Evolutionary conservation across 2,888 invertebrate species (phyloP).

Genomic region (Rotaria macrura): DNA sequence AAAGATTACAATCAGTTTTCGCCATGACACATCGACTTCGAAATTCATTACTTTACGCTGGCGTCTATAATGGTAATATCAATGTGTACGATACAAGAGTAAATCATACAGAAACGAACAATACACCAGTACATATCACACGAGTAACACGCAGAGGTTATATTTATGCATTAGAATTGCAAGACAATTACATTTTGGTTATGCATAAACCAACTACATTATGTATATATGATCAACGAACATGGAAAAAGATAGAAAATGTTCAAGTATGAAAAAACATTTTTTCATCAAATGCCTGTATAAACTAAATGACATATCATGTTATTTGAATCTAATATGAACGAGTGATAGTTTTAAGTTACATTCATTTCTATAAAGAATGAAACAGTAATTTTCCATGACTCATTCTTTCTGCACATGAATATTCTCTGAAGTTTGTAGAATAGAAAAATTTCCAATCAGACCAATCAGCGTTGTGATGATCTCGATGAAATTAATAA

Average conservation of each 20-base stretch:
- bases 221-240: slow-evolving; percentile 5
- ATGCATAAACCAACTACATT: slow-evolving; percentile 4
- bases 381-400: no score
- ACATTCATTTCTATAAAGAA: no score
- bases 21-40: neutral
- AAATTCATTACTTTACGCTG: neutral
- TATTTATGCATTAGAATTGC: slow-evolving; percentile 5
- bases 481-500: no score
- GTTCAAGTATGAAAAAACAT: neutral
- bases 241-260: neutral
- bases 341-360: no score
- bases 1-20: neutral
- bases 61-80: neutral
- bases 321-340: no score
- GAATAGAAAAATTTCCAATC: no score
- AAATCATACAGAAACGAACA: neutral
- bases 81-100: neutral
- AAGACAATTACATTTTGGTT: neutral
- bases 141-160: neutral
- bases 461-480: no score
- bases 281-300: no score
- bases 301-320: no score
- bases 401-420: no score
- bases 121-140: neutral
- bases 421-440: no score